A percentile compares a stretch with the other conserved stretches of the same genome.
These are phyloP conservation scores for Tetranychus urticae DNA, from an alignment of 1,140 invertebrate genomes.

Conservation along the genomic window DNA sequence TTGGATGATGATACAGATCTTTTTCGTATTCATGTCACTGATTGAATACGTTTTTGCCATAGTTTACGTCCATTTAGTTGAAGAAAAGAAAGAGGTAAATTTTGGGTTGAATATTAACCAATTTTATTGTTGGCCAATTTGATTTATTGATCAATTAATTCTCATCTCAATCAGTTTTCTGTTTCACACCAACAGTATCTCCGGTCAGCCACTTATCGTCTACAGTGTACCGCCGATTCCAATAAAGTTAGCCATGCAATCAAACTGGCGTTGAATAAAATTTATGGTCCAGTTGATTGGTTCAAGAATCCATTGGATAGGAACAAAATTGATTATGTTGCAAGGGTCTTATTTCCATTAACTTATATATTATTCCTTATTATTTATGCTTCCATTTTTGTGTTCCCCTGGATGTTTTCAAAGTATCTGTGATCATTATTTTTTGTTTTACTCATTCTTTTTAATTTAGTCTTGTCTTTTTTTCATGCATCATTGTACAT, in stretches of 20 bases:
- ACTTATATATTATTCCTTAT: not conserved
- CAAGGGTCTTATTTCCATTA: not conserved
- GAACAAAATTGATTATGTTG: not conserved
- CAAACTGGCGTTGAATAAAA: not conserved
- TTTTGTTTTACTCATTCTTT: too few relatives aligned
- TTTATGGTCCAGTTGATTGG: not conserved
- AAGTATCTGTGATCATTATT: not conserved
- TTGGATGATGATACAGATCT: conserved; percentile 38
- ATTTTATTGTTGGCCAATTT: too few relatives aligned
- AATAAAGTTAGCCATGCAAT: not conserved
- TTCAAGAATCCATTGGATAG: not conserved
- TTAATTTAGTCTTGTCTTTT: too few relatives aligned
- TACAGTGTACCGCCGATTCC: not conserved
- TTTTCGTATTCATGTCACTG: conserved; percentile 56
- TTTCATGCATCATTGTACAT: too few relatives aligned
- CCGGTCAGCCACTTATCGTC: not conserved
- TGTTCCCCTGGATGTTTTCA: not conserved
- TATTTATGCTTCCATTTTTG: not conserved
- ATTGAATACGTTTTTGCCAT: conserved; percentile 56
- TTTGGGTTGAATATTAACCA: too few relatives aligned
- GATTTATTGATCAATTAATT: not conserved
- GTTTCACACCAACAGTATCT: not conserved
- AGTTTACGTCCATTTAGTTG: not conserved
- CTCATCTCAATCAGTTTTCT: not conserved
- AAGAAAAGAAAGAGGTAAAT: not conserved